phyloP scores from a whole-genome alignment of 2,888 invertebrate species.

The Stenolophus ochropezus region DNA sequence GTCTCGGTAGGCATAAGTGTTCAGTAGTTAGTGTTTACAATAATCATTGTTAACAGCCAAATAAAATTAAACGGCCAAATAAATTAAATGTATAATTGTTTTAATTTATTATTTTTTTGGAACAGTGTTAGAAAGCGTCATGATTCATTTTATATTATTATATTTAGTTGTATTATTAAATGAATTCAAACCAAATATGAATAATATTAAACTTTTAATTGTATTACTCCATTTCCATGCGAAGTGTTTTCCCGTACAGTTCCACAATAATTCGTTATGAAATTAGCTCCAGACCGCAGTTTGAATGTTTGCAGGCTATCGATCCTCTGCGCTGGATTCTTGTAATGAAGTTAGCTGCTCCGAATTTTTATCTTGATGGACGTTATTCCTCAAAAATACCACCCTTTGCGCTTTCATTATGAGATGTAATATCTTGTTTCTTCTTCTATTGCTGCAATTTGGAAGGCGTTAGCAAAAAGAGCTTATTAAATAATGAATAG shows the following conservation, averaged over 20 bases:
- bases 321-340: constrained; percentile 26
- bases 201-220: background rate
- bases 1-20: too few species aligned
- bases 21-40: too few species aligned
- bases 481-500: background rate
- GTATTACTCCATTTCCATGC: background rate
- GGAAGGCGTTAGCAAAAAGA: background rate
- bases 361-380: constrained; percentile 33
- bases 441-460: background rate
- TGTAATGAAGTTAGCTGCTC: constrained; percentile 46
- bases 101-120: background rate
- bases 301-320: background rate
- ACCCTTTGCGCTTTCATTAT: background rate
- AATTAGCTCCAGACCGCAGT: background rate
- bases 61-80: too few species aligned
- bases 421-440: background rate
- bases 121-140: background rate
- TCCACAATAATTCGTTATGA: background rate
- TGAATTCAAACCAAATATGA: background rate
- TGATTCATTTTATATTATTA: background rate
- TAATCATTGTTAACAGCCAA: too few species aligned
- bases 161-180: background rate
- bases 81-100: too few species aligned
- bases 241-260: background rate
- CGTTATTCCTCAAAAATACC: background rate